Evolutionary conservation across 2,113 vertebrate species (phyloP).

Genomic region (Anarrhichthys ocellatus): DNA sequence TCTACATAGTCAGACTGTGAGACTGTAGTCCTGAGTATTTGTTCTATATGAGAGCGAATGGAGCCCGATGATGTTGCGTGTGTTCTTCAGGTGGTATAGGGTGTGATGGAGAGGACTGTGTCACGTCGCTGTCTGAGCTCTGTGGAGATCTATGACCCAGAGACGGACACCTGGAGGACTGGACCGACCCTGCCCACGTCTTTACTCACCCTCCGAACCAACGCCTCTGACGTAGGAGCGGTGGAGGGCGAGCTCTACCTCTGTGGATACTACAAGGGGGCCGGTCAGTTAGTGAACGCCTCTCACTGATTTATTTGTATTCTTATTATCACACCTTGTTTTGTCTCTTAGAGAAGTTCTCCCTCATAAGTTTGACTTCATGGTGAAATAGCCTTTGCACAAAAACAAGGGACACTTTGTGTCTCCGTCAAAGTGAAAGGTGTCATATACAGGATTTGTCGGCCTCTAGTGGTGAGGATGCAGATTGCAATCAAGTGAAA

Average conservation of each 20-base stretch:
- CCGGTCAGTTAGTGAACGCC: constrained; percentile 83
- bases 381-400: constrained; percentile 1
- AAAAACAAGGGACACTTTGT: not conserved
- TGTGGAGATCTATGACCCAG: constrained; percentile 92
- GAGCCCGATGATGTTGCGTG: not conserved
- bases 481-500: too few relatives aligned
- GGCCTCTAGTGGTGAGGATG: too few relatives aligned
- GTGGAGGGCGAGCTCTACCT: constrained; percentile 91
- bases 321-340: too few relatives aligned
- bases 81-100: constrained; percentile 89
- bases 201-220: constrained; percentile 88
- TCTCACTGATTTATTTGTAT: not conserved
- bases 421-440: not conserved
- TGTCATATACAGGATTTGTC: too few relatives aligned
- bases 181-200: constrained; percentile 88
- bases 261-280: constrained; percentile 90
- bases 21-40: not conserved
- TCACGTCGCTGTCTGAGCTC: constrained; percentile 89
- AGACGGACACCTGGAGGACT: constrained; percentile 90
- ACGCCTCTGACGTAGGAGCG: constrained; percentile 82
- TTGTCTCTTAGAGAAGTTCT: not conserved
- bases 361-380: not conserved
- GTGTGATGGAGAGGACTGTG: constrained; percentile 88
- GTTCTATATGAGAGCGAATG: not conserved
- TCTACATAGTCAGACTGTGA: constrained; percentile 88